Base-by-base conservation (phyloP, 2,888 invertebrate species). In the Parnassius mnemosyne region DNA sequence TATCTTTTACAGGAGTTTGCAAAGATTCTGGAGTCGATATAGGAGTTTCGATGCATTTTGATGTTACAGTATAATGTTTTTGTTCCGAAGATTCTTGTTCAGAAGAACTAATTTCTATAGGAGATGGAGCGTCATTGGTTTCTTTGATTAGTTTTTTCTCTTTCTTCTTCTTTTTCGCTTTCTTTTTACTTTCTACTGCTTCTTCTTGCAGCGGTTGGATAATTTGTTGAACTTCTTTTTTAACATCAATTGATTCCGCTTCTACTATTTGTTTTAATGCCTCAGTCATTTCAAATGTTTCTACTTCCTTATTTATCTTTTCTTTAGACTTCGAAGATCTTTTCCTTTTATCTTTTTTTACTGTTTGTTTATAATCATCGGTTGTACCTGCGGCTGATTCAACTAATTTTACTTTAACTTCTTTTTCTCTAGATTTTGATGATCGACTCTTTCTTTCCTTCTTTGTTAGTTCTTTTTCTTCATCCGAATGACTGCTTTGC, bases 1-100 rank as follows among this genome's bases (percentile, higher is more conserved):
- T 81, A 5, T 91, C 91, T 78, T 90, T 91, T 7, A 88, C 69
- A 12, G 91, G 91, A 16, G 91, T 91, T 65, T 85, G 83, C 63
- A 84, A 59, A 1, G 83, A 84, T 64, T 90, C 90, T 3, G 90
- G 89, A 10, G 87, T 89, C 16, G 85, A 84, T 44, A 81, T 65
- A 34, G 84, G 73, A 43, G 80, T 80, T 47, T 77, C 74, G 42
- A 74, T 62, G 9, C 69, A 62, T 66, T 73, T 76, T 56, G 65
- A 57, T 16, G 16, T n/a, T 61, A 57, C 55, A 25, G 46, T 46
- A 52, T 58, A 55, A 10, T 5, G 46, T 64, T 64, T 65, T 11
- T 56, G 54, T 53, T 61, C 57, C 34, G 46, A 55, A 13, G 20
- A 11, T 59, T 77, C 73, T 67, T 75, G 72, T 71, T 78, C 71